Evolutionary conservation across 2,888 invertebrate genomes (phyloP), one percentile per base, ranked within the genome.

Genomic region (Caenorhabditis sinica): DNA sequence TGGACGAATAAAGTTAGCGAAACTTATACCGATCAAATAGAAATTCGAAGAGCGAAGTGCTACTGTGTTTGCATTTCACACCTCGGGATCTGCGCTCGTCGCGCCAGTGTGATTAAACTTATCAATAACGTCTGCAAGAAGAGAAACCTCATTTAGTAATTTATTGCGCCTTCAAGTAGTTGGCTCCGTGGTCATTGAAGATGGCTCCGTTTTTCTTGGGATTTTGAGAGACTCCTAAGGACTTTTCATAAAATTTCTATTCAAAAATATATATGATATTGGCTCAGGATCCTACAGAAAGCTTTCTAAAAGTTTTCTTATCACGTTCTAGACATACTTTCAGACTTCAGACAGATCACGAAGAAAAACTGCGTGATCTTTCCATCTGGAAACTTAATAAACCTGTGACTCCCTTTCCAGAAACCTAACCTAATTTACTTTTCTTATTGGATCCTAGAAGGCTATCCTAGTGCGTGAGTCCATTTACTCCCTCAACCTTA

Each of bases 51-150:
- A 13, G 28, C 15, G 28, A 40, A 61, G 79, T 65, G 56, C 63
- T 68, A 60, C 66, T 60, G 71, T 81, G 68, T 81, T 81, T 73
- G 69, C 81, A 61, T 69, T 81, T 81, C 45, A 81, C 74, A 81
- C 74, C 81, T 81, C 74, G 69, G 60, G 81, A 81, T 63, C 49
- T 28, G 13, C 49, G 25, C 45, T 36, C 51, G n/a, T n/a, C n/a
- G 56, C 45, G 28, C 17, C 0, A 28, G 61, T 60, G 23, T 56
- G 77, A 77, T 77, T 69, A 77, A 30, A 69, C 69, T 79, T 79
- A 79, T 71, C 79, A 79, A 28, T 49, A 69, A 53, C 13, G 25
- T 30, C 66, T 45, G 75, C 76, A 53, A 75, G 33, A 15, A 65
- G 65, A 65, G n/a, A 40, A 40, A 43, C 36, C 23, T 60, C 76